Evolutionary conservation across 2,113 vertebrate genomes (phyloP).

Genomic region (Riparia riparia): DNA sequence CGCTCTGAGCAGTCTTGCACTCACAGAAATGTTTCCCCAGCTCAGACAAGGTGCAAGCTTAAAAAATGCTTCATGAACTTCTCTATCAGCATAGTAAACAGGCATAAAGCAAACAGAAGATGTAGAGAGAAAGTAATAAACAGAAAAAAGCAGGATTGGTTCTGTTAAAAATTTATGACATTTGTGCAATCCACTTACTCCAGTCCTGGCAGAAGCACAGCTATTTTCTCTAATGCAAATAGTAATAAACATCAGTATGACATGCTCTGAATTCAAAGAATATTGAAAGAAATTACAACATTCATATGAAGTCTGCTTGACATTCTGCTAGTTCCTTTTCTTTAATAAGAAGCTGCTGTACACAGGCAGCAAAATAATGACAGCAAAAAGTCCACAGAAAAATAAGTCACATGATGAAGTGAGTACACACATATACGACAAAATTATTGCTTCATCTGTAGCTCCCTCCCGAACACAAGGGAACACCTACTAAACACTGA

Average conservation of each 20-base stretch:
- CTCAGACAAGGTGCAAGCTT: background rate
- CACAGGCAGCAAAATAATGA: background rate
- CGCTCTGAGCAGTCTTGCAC: background rate
- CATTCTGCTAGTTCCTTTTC: background rate
- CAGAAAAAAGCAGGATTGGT: background rate
- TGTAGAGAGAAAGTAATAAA: background rate
- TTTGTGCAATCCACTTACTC: background rate
- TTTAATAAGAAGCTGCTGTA: background rate
- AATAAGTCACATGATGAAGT: background rate
- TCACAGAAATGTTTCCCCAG: background rate
- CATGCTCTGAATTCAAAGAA: background rate
- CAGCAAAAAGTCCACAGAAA: background rate
- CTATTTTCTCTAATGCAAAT: background rate
- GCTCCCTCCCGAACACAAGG: background rate
- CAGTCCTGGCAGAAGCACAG: background rate
- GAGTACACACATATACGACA: background rate
- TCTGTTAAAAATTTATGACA: background rate
- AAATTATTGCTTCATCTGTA: background rate
- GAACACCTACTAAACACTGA: background rate
- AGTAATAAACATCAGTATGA: background rate
- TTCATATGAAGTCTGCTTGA: background rate
- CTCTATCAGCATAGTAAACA: background rate
- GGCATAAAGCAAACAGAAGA: background rate
- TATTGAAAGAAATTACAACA: background rate
- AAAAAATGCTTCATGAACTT: background rate